phyloP scores from a whole-genome alignment of 2,888 invertebrate genomes.

The Galeopsomyia nigrocyanea region DNA sequence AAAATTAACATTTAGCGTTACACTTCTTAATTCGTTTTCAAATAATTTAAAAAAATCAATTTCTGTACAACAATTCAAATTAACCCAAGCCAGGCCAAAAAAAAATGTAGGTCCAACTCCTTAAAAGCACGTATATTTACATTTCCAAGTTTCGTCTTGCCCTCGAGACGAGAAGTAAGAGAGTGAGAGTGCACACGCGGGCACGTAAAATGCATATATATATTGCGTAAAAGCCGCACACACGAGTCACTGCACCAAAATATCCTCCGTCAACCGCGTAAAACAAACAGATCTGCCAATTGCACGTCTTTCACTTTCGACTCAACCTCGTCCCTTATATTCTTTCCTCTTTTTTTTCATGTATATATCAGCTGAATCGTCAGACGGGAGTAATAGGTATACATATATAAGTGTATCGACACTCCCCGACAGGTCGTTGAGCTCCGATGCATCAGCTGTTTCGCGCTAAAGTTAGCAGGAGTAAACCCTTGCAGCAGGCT shows the following conservation, averaged over 20 bases:
- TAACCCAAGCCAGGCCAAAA: too few relatives aligned
- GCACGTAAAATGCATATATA: not conserved
- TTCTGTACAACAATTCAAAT: too few relatives aligned
- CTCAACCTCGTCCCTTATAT: conserved; percentile 35
- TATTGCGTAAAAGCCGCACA: conserved; percentile 64
- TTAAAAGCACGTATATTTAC: conserved; percentile 14
- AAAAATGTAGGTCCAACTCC: not conserved
- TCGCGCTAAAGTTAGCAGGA: conserved; percentile 34
- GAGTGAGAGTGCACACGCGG: not conserved
- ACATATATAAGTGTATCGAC: conserved; percentile 13
- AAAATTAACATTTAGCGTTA: too few relatives aligned
- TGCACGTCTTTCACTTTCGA: not conserved
- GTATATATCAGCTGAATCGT: not conserved
- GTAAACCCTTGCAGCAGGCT: conserved; percentile 5
- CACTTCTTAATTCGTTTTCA: too few relatives aligned
- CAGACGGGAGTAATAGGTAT: not conserved
- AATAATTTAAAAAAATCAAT: too few relatives aligned
- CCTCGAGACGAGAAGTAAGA: not conserved
- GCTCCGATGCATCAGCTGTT: conserved; percentile 40
- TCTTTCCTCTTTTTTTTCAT: conserved; percentile 26
- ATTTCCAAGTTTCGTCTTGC: not conserved
- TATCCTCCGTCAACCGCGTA: conserved; percentile 54
- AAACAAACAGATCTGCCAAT: conserved; percentile 45
- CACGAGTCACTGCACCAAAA: conserved; percentile 65
- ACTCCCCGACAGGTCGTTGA: conserved; percentile 37